These are phyloP conservation scores for Archips xylosteana DNA, from an alignment of 2,888 invertebrate species.

Conservation along the genomic window DNA sequence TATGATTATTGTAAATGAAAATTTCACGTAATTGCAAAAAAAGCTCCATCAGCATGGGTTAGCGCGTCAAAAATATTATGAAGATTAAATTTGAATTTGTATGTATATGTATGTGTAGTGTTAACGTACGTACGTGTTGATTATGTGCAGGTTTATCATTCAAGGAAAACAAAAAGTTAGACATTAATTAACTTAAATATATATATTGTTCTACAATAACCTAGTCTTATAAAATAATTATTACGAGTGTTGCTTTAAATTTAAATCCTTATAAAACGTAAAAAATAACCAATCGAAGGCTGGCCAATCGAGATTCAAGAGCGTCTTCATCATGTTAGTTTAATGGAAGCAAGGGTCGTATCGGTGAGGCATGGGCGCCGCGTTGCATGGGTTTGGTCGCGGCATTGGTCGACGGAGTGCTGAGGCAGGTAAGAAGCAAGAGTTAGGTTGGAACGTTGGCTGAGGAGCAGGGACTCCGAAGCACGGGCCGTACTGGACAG, in stretches of 20 bases:
- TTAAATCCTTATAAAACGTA: not conserved
- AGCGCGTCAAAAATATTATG: too few relatives aligned
- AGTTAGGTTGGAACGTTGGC: conserved; percentile 54
- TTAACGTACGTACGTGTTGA: too few relatives aligned
- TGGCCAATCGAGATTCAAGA: conserved; percentile 53
- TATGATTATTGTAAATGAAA: too few relatives aligned
- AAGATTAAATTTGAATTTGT: too few relatives aligned
- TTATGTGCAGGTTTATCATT: not conserved
- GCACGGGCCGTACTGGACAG: conserved; percentile 48
- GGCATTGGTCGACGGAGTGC: conserved; percentile 55
- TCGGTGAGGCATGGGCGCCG: conserved; percentile 42
- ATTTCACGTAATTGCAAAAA: too few relatives aligned
- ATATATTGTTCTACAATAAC: not conserved
- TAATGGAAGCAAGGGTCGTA: conserved; percentile 50
- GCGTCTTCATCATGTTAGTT: not conserved
- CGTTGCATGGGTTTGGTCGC: conserved; percentile 47
- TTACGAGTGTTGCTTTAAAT: conserved; percentile 9
- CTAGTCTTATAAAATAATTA: conserved; percentile 10
- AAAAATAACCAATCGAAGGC: conserved; percentile 34
- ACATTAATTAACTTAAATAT: not conserved
- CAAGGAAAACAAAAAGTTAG: not conserved
- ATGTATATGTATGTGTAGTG: too few relatives aligned
- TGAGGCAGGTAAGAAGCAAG: conserved; percentile 65
- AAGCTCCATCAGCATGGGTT: too few relatives aligned
- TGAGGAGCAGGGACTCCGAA: conserved; percentile 45